Base-by-base conservation (phyloP, 2,797 vertebrate species). In the Pachyuromys duprasi region DNA sequence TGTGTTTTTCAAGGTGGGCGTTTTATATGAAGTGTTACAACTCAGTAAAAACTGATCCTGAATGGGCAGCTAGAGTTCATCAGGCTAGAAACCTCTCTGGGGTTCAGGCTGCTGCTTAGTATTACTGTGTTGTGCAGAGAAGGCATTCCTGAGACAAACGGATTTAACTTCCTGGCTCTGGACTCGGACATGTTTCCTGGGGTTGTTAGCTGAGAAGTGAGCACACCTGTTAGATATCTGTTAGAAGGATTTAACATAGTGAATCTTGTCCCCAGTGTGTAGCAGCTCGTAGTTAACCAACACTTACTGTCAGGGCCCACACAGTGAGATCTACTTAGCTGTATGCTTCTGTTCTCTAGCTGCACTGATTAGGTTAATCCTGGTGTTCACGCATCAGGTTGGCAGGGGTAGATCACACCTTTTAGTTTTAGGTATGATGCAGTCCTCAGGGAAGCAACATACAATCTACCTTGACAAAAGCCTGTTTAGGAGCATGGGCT, bases 381-480 rank as follows among this genome's bases (percentile, higher is more conserved):
- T 86, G 42, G 33, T 55, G n/a, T 49, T 42, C 36, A 67, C n/a
- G 20, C 9, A 62, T 17, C 63, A 42, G 62, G 78, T 55, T 89
- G 28, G 15, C 20, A 82, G 72, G 84, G 84, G 70, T 24, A 84
- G 69, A 63, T 39, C 8, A 75, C 12, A 20, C 20, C 57, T 57
- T 90, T 55, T 57, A 78, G 57, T 93, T 94, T 86, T 31, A 92
- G 55, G n/a, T 84, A 57, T 31, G 70, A 78, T 5, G 62, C 4
- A 74, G 33, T 65, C 69, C 49, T 55, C 20, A 95, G 78, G 74
- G 80, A 94, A 91, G 89, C 31, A 93, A 5, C 18, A 18, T 18
- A n/a, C 53, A 31, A 31, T 84, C 89, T 49, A 87, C 60, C 82
- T 91, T n/a, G 89, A 95, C 79, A 91, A 76, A 87, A 96, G 45